phyloP scores from a whole-genome alignment of 2,113 vertebrate genomes.

The Gymnarchus niloticus region DNA sequence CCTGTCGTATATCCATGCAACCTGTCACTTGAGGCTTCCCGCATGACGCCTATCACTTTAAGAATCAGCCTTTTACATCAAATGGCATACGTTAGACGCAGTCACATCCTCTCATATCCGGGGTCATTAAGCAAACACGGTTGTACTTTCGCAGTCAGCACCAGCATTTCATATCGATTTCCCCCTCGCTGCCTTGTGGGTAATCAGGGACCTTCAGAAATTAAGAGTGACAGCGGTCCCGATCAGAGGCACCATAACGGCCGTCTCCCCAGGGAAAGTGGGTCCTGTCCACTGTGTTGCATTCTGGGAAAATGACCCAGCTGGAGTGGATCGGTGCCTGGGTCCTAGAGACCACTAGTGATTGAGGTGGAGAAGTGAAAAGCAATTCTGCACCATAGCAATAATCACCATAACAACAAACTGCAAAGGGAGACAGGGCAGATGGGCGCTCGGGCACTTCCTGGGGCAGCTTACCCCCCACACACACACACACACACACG shows the following conservation, averaged over 20 bases:
- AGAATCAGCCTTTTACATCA: constrained; percentile 8
- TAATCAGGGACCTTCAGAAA: constrained; percentile 47
- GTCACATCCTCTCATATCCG: background rate
- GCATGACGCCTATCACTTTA: constrained; percentile 3
- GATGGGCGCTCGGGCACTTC: background rate
- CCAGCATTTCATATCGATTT: constrained; percentile 22
- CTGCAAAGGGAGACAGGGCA: background rate
- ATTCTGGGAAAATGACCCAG: constrained; percentile 46
- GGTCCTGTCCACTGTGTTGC: constrained; percentile 10
- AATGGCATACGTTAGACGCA: background rate
- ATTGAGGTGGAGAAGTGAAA: background rate
- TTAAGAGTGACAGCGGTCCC: constrained; percentile 35
- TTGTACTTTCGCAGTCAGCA: background rate
- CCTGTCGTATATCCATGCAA: background rate
- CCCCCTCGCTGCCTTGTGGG: constrained; percentile 26
- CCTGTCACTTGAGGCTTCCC: constrained; percentile 18
- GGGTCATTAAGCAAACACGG: background rate
- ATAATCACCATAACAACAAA: background rate
- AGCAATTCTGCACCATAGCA: background rate
- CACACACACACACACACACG: background rate
- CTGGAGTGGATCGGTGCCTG: constrained; percentile 34
- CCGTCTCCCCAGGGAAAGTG: constrained; percentile 44
- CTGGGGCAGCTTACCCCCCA: background rate
- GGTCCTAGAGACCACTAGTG: background rate
- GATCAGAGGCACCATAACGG: constrained; percentile 50